Percentiles rank a stretch among this genome's conserved stretches.
phyloP scores from a whole-genome alignment of 1,140 invertebrate genomes.

The Magallana gigas region DNA sequence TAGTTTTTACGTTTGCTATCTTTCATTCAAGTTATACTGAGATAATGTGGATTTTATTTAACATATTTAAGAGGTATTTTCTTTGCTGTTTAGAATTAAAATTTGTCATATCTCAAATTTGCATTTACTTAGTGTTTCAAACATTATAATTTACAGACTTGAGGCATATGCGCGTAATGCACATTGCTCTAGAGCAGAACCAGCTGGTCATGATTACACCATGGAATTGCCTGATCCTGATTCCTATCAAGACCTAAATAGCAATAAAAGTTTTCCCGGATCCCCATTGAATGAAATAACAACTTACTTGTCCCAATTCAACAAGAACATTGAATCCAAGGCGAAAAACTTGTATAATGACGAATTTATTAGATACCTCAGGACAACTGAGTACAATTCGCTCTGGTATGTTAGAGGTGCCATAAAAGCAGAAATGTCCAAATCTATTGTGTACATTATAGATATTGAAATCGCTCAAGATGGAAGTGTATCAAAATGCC shows the following conservation, averaged over 20 bases:
- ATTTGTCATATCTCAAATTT: too few species aligned
- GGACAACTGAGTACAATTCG: background rate
- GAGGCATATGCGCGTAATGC: too few species aligned
- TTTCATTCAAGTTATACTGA: too few species aligned
- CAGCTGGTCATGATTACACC: background rate
- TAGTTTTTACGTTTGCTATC: too few species aligned
- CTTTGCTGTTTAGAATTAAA: too few species aligned
- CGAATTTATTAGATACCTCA: background rate
- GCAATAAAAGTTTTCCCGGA: background rate
- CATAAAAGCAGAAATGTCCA: slow-evolving; percentile 25
- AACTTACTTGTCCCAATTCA: background rate
- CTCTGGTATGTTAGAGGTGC: slow-evolving; percentile 4
- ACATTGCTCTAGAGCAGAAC: background rate
- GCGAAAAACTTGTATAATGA: background rate
- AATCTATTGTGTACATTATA: background rate
- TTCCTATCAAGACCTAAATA: background rate
- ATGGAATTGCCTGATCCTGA: background rate
- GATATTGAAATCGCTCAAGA: background rate
- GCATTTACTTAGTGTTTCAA: too few species aligned
- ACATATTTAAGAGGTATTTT: too few species aligned
- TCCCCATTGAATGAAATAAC: background rate
- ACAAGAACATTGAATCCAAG: background rate
- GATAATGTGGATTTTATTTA: too few species aligned
- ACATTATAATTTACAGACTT: too few species aligned
- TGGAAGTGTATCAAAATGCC: background rate